Conservation (phyloP, 2,888 invertebrate species). For the Andrena bucephala region DNA sequence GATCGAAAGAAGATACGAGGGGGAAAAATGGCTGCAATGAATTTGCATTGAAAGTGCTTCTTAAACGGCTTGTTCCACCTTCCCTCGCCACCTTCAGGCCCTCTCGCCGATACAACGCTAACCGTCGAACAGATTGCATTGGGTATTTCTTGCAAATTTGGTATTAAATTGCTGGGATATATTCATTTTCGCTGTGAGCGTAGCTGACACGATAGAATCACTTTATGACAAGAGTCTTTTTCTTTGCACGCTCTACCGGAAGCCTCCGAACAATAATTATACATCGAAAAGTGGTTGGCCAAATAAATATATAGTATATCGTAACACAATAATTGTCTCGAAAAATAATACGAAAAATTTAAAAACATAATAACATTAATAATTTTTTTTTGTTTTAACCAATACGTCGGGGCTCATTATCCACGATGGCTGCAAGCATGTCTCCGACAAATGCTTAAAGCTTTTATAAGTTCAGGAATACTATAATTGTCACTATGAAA, state of each 20-base stretch:
- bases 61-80: slow-evolving; percentile 76
- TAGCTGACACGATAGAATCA: not conserved
- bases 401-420: not conserved
- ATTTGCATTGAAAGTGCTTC: slow-evolving; percentile 84
- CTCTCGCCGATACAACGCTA: slow-evolving; percentile 39
- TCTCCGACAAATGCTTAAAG: not conserved
- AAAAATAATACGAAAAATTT: no score
- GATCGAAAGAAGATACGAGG: slow-evolving; percentile 49
- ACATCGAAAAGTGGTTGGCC: not conserved
- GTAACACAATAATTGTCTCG: no score
- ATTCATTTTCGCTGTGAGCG: slow-evolving; percentile 19
- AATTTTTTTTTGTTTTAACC: no score
- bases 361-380: no score
- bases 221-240: not conserved
- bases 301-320: no score
- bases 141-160: slow-evolving; percentile 77
- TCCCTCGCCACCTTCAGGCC: slow-evolving; percentile 8
- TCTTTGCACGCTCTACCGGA: not conserved
- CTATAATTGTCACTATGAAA: not conserved
- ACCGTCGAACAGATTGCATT: slow-evolving; percentile 74
- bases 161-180: slow-evolving; percentile 73
- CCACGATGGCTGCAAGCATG: no score
- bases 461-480: not conserved
- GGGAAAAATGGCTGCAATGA: slow-evolving; percentile 73
- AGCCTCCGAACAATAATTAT: not conserved